Evolutionary conservation across 2,888 invertebrate genomes (phyloP).

Genomic region (Coenonympha arcania): DNA sequence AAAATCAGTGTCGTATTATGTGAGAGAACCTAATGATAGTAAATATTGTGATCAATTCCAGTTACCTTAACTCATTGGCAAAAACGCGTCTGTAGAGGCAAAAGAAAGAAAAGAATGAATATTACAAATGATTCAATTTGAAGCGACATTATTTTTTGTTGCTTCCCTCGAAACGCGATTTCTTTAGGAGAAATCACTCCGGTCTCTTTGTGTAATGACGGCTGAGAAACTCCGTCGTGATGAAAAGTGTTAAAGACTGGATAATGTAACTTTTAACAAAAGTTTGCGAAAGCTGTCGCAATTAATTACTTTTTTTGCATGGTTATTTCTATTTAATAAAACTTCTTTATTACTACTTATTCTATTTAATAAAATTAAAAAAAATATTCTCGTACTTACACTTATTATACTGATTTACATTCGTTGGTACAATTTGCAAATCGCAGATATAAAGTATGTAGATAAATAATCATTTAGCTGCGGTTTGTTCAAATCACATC

Average conservation of each 20-base stretch:
- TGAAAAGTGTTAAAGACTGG: slow-evolving; percentile 21
- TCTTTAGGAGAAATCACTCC: slow-evolving; percentile 54
- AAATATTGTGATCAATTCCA: slow-evolving; percentile 11
- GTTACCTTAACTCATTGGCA: slow-evolving; percentile 5
- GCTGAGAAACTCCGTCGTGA: slow-evolving; percentile 46
- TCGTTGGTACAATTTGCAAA: too few species aligned
- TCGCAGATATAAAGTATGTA: too few species aligned
- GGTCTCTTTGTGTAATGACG: slow-evolving; percentile 45
- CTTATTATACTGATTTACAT: too few species aligned
- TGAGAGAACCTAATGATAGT: too few species aligned
- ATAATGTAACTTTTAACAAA: slow-evolving; percentile 2
- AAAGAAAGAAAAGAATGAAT: slow-evolving; percentile 57
- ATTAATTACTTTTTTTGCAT: neutral
- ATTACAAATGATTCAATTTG: slow-evolving; percentile 69
- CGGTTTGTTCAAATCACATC: too few species aligned
- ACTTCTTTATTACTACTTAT: neutral
- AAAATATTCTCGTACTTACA: too few species aligned
- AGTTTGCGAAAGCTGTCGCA: neutral
- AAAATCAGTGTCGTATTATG: too few species aligned
- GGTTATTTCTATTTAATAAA: neutral
- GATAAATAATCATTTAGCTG: too few species aligned
- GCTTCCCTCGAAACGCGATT: slow-evolving; percentile 46
- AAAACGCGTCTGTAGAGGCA: slow-evolving; percentile 48
- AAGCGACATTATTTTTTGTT: slow-evolving; percentile 61
- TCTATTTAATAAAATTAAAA: neutral